A percentile compares a stretch with the other conserved stretches of the same genome.
Conservation (phyloP, 2,113 vertebrate genomes). For the Nothoprocta pentlandii region DNA sequence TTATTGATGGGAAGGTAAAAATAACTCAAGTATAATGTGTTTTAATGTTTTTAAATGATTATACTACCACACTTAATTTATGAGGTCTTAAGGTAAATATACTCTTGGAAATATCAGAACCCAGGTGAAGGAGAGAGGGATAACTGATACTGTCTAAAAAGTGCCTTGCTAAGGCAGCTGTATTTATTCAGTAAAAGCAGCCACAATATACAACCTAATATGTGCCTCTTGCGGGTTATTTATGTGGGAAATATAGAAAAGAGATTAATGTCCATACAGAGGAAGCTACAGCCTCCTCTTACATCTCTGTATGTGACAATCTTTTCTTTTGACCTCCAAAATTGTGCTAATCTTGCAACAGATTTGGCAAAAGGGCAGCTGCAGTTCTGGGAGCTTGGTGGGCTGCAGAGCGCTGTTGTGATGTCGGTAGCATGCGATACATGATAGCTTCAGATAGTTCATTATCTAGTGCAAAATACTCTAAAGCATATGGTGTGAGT, state of each 20-base stretch:
- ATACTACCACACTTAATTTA: not conserved
- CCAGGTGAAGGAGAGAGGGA: not conserved
- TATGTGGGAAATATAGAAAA: not conserved
- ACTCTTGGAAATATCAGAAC: not conserved
- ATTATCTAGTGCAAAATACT: not conserved
- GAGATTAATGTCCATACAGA: not conserved
- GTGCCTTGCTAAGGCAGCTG: not conserved
- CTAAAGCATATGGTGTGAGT: not conserved
- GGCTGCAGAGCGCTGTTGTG: accelerated
- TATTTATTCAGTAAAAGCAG: not conserved
- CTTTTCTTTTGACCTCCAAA: not conserved
- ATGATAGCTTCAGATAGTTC: not conserved
- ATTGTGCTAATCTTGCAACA: not conserved
- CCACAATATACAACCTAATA: not conserved
- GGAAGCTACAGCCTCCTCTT: not conserved
- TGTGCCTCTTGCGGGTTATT: not conserved
- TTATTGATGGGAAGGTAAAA: not conserved
- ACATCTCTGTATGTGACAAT: not conserved
- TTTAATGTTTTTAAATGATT: constrained; percentile 2
- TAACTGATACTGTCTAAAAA: not conserved
- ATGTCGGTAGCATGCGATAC: not conserved
- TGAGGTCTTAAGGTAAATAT: not conserved
- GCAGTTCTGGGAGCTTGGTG: not conserved
- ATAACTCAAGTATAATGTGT: not conserved
- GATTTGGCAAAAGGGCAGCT: not conserved